Evolutionary conservation across 2,888 invertebrate genomes (phyloP).

Genomic region (Cataglyphis livida): DNA sequence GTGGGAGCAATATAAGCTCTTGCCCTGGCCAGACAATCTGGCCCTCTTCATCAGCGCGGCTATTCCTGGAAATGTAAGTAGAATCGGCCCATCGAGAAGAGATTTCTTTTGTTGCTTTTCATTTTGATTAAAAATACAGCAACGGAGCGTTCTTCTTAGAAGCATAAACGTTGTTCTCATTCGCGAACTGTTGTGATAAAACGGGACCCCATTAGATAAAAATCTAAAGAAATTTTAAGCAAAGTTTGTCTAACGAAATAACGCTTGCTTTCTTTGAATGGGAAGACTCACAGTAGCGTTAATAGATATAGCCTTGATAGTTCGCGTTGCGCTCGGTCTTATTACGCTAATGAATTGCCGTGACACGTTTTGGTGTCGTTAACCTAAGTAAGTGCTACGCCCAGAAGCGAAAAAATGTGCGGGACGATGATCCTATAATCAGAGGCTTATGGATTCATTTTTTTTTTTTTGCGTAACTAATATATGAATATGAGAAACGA

Average conservation of each 20-base stretch:
- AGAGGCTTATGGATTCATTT: conserved; percentile 44
- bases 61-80: conserved; percentile 95
- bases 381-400: conserved; percentile 77
- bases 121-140: conserved; percentile 34
- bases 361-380: conserved; percentile 83
- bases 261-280: neutral
- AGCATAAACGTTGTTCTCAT: neutral
- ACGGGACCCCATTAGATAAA: neutral
- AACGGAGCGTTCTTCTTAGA: neutral
- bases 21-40: conserved; percentile 97
- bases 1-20: conserved; percentile 97
- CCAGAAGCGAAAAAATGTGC: conserved; percentile 62
- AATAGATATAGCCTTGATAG: conserved; percentile 69
- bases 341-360: conserved; percentile 82
- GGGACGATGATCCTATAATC: conserved; percentile 69
- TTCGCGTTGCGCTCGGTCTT: conserved; percentile 69
- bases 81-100: conserved; percentile 24
- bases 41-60: conserved; percentile 96
- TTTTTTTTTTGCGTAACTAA: conserved; percentile 40
- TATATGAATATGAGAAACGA: neutral
- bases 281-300: conserved; percentile 29
- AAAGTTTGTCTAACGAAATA: neutral
- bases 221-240: neutral
- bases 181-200: neutral
- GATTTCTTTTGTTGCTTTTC: conserved; percentile 20